Base-by-base conservation (phyloP, 1,140 invertebrate genomes). In the Drosophila burlai region DNA sequence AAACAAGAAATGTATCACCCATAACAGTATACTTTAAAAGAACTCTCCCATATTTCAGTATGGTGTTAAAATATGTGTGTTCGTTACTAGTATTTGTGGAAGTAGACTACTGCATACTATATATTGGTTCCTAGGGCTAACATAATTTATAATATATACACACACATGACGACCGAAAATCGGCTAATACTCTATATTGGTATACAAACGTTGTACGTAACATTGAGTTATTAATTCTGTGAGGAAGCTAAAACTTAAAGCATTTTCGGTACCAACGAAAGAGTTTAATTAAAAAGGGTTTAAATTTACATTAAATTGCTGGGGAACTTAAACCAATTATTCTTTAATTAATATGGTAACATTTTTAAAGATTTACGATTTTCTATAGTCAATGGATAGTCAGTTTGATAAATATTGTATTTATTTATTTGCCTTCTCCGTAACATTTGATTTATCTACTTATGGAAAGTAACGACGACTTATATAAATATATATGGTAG, bases 141-240 rank as follows among this genome's bases (percentile, higher is more conserved):
- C 4, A 67, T 67, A 43, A 54, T 66, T 16, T 6, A 24, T 38
- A 55, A 55, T 55, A 24, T 36, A 46, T 24, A 43, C 21, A 43
- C 45, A 43, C 45, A 73, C 18, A 47, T 15, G 16, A 57, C 16
- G 66, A 60, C 69, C 69, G 66, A 60, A 50, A 47, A 50, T 38
- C 69, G 69, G 69, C 31, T 73, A 73, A 73, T 73, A 73, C 69
- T 73, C 69, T 73, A 72, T 49, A 43, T 60, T 73, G 69, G 69
- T 73, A 72, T 73, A 73, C 69, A 72, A 67, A 67, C n/a, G 52
- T 34, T 45, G n/a, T 60, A 36, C 38, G 54, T 72, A 36, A 43
- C 29, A 59, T 26, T 57, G 29, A 49, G 43, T 49, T 59, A 1
- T 13, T 42, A n/a, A 16, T 47, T 18, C 2, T 50, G 16, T 50